These are phyloP conservation scores for Brachyhypopomus gauderio DNA, from an alignment of 2,113 vertebrate genomes.

Conservation along the genomic window DNA sequence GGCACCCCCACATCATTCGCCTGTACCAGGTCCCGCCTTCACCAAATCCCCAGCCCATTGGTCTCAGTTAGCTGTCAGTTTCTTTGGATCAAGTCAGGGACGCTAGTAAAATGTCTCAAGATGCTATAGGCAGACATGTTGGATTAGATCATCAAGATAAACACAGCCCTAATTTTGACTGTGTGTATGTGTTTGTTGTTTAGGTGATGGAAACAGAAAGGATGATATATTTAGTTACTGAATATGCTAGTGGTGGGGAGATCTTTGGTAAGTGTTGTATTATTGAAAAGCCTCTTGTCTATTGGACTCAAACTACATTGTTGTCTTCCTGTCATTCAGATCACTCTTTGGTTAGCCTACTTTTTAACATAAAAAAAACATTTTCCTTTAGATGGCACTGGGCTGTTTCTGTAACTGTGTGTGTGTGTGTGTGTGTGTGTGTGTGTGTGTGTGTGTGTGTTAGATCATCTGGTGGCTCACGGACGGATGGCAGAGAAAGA, in stretches of 20 bases:
- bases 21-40: slow-evolving; percentile 86
- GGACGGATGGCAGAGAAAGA: slow-evolving; percentile 98
- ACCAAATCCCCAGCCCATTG: not conserved
- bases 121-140: slow-evolving; percentile 8
- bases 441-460: not conserved
- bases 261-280: slow-evolving; percentile 90
- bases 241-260: slow-evolving; percentile 98
- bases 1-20: slow-evolving; percentile 97
- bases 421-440: too few relatives aligned
- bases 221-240: slow-evolving; percentile 98
- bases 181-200: slow-evolving; percentile 22
- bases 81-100: slow-evolving; percentile 30
- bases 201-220: slow-evolving; percentile 99
- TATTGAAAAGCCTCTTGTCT: slow-evolving; percentile 1
- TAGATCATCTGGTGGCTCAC: slow-evolving; percentile 97
- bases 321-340: too few relatives aligned
- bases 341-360: too few relatives aligned
- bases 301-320: not conserved
- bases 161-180: not conserved
- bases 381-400: too few relatives aligned
- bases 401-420: too few relatives aligned
- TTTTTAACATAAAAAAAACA: too few relatives aligned
- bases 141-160: not conserved
- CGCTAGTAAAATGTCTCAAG: too few relatives aligned
- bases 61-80: slow-evolving; percentile 18